Base-by-base conservation (phyloP, 2,888 invertebrate genomes). In the Stenurella melanura region DNA sequence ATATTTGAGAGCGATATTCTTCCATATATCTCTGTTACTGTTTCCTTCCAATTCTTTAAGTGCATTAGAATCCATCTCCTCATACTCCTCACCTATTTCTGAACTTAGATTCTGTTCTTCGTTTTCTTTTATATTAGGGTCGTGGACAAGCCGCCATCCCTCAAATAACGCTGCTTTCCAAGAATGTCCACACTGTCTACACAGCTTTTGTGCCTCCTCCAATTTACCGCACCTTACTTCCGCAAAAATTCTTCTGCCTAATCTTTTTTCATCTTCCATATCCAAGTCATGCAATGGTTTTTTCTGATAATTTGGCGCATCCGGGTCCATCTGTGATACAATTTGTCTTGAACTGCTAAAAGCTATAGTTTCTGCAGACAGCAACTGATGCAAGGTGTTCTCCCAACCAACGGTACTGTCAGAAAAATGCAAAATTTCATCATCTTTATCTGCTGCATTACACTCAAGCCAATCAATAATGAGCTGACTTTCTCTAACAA, bases 401-500 rank as follows among this genome's bases (percentile, higher is more conserved):
- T 97, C 96, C 97, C 97, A 97, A 38, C 96, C 95, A 63, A 96
- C 92, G 71, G 95, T 94, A 84, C 92, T 92, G 88, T 97, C 97
- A 38, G 96, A 94, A 87, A 95, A 96, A 85, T 95, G 94, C 74
- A 94, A 92, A 12, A 93, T 90, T 76, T 92, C 87, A 69, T 87
- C 86, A 72, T 88, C 87, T 74, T 83, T 84, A 73, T 94, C 93
- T 9, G 92, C 89, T 18, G 96, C 95, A 87, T 95, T 95, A 56
- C 93, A 93, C 89, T 98, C 98, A 71, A 98, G 88, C 98, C 98
- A 98, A 89, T 98, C 98, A 26, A 98, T 94, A 57, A 98, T 93
- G 66, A 97, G 88, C 88, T 98, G 96, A 85, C 94, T 93, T 86
- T 95, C 93, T 42, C 95, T 90, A 80, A 87, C 92, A 84, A 88